Conservation (phyloP, 2,888 invertebrate species). For the Sycophila texana region DNA sequence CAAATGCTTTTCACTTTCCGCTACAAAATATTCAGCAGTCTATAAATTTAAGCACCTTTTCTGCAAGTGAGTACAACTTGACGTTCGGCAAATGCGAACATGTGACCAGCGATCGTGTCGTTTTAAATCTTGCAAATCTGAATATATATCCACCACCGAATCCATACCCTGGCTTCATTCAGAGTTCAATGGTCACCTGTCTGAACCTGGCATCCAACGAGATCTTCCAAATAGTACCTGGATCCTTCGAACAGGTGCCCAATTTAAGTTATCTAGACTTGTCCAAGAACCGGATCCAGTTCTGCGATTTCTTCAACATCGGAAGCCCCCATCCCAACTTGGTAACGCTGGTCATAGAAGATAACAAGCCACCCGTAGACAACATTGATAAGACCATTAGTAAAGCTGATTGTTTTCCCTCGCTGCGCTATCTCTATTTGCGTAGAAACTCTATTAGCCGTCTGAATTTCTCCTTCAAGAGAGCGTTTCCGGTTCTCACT, state of each 20-base stretch:
- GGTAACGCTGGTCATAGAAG: conserved; percentile 62
- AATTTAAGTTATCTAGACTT: conserved; percentile 66
- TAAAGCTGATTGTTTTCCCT: conserved; percentile 62
- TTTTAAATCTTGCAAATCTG: conserved; percentile 60
- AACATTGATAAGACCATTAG: conserved; percentile 54
- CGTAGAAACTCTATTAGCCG: conserved; percentile 61
- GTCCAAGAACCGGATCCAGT: conserved; percentile 65
- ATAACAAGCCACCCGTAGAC: conserved; percentile 60
- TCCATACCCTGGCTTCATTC: conserved; percentile 61
- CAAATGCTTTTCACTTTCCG: conserved; percentile 55
- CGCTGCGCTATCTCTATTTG: conserved; percentile 64
- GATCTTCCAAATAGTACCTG: conserved; percentile 60
- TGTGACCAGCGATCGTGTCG: conserved; percentile 58
- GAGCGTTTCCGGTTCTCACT: conserved; percentile 63
- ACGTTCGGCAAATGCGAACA: conserved; percentile 65
- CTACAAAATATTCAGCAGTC: conserved; percentile 59
- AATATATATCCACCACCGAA: conserved; percentile 54
- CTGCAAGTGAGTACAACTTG: conserved; percentile 57
- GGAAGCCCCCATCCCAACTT: conserved; percentile 60
- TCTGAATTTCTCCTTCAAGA: conserved; percentile 60
- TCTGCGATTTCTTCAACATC: conserved; percentile 64
- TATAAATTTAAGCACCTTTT: conserved; percentile 60
- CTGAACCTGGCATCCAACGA: conserved; percentile 63
- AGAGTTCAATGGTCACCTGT: conserved; percentile 62
- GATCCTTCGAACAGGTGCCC: conserved; percentile 62